Conservation (phyloP, 2,888 invertebrate genomes). For the Cerastoderma edule region DNA sequence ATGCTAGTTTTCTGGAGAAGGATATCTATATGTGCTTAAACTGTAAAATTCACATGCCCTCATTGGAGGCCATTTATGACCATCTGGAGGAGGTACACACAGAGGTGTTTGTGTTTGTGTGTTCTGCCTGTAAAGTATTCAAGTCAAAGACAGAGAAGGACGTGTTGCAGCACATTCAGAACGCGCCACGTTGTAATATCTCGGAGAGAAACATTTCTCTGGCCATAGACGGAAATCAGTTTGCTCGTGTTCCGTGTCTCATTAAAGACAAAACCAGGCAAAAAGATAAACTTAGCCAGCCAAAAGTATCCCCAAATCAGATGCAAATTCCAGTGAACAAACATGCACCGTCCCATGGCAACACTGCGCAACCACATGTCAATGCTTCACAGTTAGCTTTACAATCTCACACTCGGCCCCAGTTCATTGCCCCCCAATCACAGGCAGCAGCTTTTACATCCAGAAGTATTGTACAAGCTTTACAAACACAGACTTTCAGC, state of each 20-base stretch:
- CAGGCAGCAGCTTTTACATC: no score
- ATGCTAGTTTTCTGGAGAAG: conserved; percentile 69
- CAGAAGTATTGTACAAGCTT: conserved; percentile 19
- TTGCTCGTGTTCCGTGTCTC: conserved; percentile 67
- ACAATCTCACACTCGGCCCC: neutral
- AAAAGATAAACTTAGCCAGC: neutral
- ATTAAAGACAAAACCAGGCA: conserved; percentile 61
- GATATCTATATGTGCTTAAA: conserved; percentile 78
- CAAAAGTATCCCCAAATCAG: neutral
- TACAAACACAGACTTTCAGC: neutral
- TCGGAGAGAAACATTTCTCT: conserved; percentile 64
- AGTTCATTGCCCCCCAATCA: no score
- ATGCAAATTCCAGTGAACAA: neutral
- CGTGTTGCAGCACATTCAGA: conserved; percentile 69
- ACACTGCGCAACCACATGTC: no score
- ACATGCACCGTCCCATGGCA: neutral
- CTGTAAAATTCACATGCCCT: conserved; percentile 73
- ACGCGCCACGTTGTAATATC: conserved; percentile 32
- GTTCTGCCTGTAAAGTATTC: conserved; percentile 71
- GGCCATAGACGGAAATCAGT: conserved; percentile 72
- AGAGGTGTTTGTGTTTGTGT: conserved; percentile 73
- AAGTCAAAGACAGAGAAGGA: conserved; percentile 68
- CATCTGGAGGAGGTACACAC: conserved; percentile 73
- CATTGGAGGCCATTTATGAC: conserved; percentile 70
- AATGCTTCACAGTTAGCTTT: no score